Conservation (phyloP, 2,888 invertebrate species). For the Tortricodes alternella region DNA sequence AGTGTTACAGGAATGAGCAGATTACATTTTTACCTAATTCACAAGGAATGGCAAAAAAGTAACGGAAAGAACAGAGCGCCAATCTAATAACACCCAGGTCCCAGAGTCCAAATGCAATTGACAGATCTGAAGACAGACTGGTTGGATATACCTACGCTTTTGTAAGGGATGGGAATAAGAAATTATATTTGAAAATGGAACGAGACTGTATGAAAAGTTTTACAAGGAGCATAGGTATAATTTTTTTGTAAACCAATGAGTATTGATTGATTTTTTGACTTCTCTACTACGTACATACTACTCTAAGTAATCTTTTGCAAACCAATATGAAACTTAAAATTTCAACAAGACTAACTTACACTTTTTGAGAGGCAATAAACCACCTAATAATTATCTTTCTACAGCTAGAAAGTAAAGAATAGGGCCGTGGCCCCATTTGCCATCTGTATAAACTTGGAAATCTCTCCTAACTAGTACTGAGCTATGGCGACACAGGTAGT, state of each 20-base stretch:
- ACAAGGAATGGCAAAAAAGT: too few relatives aligned
- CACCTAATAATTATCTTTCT: not conserved
- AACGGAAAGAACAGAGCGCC: not conserved
- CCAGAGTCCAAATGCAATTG: slow-evolving; percentile 5
- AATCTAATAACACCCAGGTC: slow-evolving; percentile 10
- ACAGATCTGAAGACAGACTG: slow-evolving; percentile 6
- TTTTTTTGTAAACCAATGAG: not conserved
- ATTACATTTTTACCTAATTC: too few relatives aligned
- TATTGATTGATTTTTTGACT: too few relatives aligned
- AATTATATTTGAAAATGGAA: not conserved
- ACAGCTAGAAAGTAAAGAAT: not conserved
- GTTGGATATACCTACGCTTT: not conserved
- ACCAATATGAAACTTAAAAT: too few relatives aligned
- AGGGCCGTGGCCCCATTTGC: not conserved
- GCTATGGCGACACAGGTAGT: too few relatives aligned
- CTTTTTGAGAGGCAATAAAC: too few relatives aligned
- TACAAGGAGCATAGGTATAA: not conserved
- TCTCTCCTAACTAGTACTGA: not conserved
- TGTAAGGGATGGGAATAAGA: not conserved
- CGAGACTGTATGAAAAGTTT: not conserved
- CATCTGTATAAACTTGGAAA: slow-evolving; percentile 10
- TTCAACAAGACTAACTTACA: too few relatives aligned
- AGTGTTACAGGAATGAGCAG: too few relatives aligned
- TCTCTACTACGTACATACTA: too few relatives aligned
- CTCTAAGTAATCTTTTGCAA: too few relatives aligned